Evolutionary conservation across 2,888 invertebrate genomes (phyloP).

Genomic region (Synanthedon tipuliformis): DNA sequence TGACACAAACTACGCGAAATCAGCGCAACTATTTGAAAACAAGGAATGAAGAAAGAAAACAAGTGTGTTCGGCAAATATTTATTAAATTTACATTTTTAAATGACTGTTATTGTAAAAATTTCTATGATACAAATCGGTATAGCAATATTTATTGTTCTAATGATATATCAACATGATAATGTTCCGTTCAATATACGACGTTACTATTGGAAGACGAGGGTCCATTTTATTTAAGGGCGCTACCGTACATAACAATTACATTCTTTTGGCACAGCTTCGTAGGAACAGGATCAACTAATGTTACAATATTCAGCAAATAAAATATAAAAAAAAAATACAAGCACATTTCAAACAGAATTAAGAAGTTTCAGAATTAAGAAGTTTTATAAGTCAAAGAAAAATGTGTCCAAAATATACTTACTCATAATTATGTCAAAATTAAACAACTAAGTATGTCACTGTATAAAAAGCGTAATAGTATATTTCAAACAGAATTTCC

Average conservation of each 20-base stretch:
- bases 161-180: conserved; percentile 21
- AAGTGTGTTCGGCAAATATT: conserved; percentile 45
- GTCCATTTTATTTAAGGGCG: conserved; percentile 31
- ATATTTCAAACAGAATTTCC: no score
- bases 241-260: conserved; percentile 18
- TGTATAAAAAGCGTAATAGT: no score
- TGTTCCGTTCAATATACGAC: conserved; percentile 9
- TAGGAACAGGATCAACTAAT: conserved; percentile 52
- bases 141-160: conserved; percentile 41
- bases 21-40: conserved; percentile 42
- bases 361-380: no score
- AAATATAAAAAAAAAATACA: no score
- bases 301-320: no score
- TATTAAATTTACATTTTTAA: conserved; percentile 55
- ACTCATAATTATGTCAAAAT: no score
- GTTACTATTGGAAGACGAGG: conserved; percentile 59
- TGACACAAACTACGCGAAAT: conserved; percentile 29
- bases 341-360: no score
- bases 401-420: no score
- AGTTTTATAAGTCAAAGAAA: no score
- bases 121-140: conserved; percentile 52
- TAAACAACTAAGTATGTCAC: no score
- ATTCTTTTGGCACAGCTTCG: conserved; percentile 53
- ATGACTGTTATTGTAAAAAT: conserved; percentile 59
- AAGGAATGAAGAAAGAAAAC: conserved; percentile 28